phyloP scores from a whole-genome alignment of 2,113 vertebrate genomes.

The Sturnus vulgaris region DNA sequence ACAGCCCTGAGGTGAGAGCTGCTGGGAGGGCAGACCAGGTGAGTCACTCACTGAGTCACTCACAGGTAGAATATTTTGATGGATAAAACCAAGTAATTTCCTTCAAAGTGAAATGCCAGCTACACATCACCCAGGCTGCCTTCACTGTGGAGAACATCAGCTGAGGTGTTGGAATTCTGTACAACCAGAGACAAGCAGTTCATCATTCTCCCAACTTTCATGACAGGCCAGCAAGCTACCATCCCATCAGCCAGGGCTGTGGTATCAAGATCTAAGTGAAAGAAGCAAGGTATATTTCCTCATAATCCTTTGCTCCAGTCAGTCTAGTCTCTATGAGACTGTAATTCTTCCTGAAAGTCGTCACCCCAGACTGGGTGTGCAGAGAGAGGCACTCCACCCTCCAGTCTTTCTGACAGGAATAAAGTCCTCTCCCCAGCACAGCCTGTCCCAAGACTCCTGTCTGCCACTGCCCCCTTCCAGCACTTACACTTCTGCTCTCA shows the following conservation, averaged over 20 bases:
- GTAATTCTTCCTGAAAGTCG: neutral
- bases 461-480: neutral
- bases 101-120: neutral
- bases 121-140: rapidly evolving
- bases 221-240: neutral
- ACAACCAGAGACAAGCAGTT: neutral
- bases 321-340: neutral
- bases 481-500: neutral
- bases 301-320: neutral
- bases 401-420: neutral
- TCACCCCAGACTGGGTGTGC: neutral
- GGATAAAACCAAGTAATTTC: neutral
- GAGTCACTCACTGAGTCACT: neutral
- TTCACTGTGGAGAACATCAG: neutral
- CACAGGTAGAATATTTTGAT: neutral
- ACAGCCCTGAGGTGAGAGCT: neutral
- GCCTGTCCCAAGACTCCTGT: neutral
- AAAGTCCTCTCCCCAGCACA: neutral
- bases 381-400: neutral
- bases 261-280: neutral
- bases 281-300: neutral
- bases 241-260: neutral
- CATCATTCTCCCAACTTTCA: neutral
- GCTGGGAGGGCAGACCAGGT: neutral
- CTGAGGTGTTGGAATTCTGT: neutral